Base-by-base conservation (phyloP, 2,888 invertebrate species). In the Crioceris asparagi region DNA sequence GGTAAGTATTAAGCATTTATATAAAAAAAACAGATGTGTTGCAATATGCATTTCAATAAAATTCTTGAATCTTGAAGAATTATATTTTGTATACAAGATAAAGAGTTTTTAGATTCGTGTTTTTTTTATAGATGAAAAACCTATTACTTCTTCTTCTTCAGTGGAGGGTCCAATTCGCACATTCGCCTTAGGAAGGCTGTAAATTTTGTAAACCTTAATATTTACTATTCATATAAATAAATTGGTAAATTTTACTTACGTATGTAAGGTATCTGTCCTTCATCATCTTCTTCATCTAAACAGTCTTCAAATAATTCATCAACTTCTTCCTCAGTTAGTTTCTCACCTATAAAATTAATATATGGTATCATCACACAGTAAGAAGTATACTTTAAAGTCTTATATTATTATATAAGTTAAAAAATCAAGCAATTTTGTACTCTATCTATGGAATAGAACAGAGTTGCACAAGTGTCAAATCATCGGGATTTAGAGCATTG, bases 201-300 rank as follows among this genome's bases (percentile, higher is more conserved):
- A 69, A 64, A 45, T 3, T 21, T 15, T 4, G 16, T 17, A 27
- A 27, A 5, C 14, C n/a, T 30, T 6, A 10, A 5, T 14, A 30
- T 6, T 14, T 30, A 14, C 10, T 5, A 4, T 30, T 21, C 21
- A 4, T 11, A 18, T 3, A n/a, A 14, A 12, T 19, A 18, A 12
- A n/a, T 7, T 19, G 2, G 14, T 17, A 15, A 32, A 32, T 32
- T 18, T 11, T 10, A 85, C 90, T 85, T 75, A 92, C 92, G 85
- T 66, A 79, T 79, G 68, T 91, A 92, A 59, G 82, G 83, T 71
- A 92, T 83, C 72, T 83, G 80, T 64, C 92, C 92, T 53, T 92
- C 92, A 49, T 92, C 92, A 67, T 92, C 87, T 71, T 91, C 91
- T 51, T 83, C 72, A 59, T 85, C 87, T 74, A 87, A 75, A 71